phyloP scores from a whole-genome alignment of 2,797 vertebrate genomes.

The Phaenicophaeus curvirostris region DNA sequence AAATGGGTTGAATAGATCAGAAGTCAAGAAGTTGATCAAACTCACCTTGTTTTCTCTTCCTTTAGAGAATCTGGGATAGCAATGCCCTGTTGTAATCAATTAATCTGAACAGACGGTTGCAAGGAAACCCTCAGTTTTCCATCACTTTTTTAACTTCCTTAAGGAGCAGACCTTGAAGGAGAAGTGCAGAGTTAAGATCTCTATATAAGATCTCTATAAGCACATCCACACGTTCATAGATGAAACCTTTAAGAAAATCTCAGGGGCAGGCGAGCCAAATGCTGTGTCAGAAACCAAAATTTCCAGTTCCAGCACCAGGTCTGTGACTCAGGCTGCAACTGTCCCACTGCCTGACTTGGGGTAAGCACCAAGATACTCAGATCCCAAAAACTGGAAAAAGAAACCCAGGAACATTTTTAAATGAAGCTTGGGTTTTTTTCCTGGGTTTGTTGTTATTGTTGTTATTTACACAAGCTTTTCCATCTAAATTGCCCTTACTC shows the following conservation, averaged over 20 bases:
- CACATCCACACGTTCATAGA: neutral
- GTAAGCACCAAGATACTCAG: neutral
- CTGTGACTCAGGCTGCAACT: neutral
- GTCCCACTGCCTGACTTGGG: neutral
- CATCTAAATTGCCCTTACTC: neutral
- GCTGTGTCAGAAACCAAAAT: neutral
- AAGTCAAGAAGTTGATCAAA: neutral
- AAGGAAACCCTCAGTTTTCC: neutral
- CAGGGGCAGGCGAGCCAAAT: neutral
- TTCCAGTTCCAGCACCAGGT: neutral
- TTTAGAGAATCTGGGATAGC: neutral
- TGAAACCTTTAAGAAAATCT: neutral
- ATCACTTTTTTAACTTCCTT: neutral
- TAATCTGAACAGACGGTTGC: accelerated
- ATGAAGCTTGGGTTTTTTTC: neutral
- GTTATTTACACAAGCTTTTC: neutral
- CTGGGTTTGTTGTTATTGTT: neutral
- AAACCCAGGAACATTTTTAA: neutral
- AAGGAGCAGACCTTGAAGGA: neutral
- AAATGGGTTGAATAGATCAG: neutral
- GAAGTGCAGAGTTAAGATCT: neutral
- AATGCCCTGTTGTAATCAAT: neutral
- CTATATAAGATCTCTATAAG: neutral
- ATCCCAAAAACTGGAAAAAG: neutral
- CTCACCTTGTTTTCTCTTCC: neutral